Conservation (phyloP, 92 coral and sea anemone species). For the Parazoanthus atlanticus region DNA sequence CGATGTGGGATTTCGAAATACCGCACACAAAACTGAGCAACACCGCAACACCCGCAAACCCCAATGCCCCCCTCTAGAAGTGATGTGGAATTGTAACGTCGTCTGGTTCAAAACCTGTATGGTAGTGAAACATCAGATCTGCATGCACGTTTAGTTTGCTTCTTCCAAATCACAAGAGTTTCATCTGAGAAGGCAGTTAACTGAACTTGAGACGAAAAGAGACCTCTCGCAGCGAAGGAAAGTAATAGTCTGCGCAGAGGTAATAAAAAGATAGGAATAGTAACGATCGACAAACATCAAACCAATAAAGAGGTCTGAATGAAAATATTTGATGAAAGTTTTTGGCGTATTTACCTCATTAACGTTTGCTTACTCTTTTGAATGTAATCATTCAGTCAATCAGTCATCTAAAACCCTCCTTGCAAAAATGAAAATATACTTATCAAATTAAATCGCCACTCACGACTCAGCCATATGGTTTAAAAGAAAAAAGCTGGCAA, state of each 20-base stretch:
- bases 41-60: no score
- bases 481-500: not conserved
- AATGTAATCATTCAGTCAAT: not conserved
- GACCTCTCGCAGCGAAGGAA: no score
- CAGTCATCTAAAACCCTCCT: not conserved
- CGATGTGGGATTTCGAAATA: no score
- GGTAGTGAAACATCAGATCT: not conserved
- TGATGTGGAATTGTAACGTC: no score
- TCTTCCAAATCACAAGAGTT: not conserved
- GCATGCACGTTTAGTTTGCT: not conserved
- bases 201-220: not conserved
- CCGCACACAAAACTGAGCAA: no score
- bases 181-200: not conserved
- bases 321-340: not conserved
- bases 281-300: no score
- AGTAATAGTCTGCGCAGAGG: no score
- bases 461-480: not conserved
- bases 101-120: not conserved
- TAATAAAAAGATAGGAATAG: no score
- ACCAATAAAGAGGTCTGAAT: not conserved
- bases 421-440: not conserved
- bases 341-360: not conserved
- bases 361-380: conserved; percentile 9
- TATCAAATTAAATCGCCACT: not conserved
- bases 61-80: no score